Evolutionary conservation across 2,113 vertebrate genomes (phyloP).

Genomic region (Triplophysa tibetana): DNA sequence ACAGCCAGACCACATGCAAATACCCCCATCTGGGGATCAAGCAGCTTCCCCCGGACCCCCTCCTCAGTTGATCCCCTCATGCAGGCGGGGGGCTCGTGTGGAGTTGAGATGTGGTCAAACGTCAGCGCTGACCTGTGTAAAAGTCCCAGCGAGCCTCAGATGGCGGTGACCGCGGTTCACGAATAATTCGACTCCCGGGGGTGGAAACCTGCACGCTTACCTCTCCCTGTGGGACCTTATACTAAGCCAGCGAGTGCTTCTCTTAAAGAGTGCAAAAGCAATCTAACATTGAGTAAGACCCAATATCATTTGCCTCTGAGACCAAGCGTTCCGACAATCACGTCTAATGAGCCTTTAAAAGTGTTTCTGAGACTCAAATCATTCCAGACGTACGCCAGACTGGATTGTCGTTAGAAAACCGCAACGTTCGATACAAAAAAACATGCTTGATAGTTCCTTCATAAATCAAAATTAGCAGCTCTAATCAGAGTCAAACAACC

Average conservation of each 20-base stretch:
- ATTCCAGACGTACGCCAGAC: constrained; percentile 15
- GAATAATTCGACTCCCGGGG: background rate
- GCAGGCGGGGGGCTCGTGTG: background rate
- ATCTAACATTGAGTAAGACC: constrained; percentile 12
- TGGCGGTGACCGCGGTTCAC: background rate
- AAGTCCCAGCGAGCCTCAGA: constrained; percentile 11
- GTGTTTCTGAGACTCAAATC: background rate
- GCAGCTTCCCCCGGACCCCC: background rate
- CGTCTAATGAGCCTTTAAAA: constrained; percentile 37
- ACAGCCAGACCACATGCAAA: constrained; percentile 69
- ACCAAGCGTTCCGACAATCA: background rate
- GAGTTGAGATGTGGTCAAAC: constrained; percentile 33
- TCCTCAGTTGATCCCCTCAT: background rate
- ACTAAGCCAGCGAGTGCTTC: background rate
- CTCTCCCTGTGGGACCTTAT: constrained; percentile 1
- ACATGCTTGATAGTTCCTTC: constrained; percentile 43
- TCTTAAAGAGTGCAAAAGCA: constrained; percentile 32
- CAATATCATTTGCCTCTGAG: constrained; percentile 19
- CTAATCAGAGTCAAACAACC: constrained; percentile 55
- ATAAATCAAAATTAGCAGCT: constrained; percentile 55
- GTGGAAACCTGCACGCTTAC: constrained; percentile 17
- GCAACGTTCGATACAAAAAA: constrained; percentile 44
- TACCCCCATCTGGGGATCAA: constrained; percentile 70
- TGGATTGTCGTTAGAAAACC: constrained; percentile 40
- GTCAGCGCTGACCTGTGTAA: constrained; percentile 33